Evolutionary conservation across 2,888 invertebrate species (phyloP).

Genomic region (Cerceris rybyensis): DNA sequence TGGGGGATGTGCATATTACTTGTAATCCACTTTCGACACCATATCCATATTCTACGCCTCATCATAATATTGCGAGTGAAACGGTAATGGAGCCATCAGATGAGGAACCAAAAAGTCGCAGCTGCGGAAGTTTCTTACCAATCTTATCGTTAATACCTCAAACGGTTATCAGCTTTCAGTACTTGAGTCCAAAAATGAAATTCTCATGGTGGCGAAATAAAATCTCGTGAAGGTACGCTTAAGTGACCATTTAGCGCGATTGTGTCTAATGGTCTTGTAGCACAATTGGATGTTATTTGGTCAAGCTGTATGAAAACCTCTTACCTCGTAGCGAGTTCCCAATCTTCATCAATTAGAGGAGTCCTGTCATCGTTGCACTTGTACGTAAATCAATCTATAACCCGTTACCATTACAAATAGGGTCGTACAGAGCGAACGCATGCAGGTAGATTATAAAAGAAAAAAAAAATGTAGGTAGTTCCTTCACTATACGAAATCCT

Average conservation of each 20-base stretch:
- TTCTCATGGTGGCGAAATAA: conserved; percentile 87
- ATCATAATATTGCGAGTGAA: conserved; percentile 57
- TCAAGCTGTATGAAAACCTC: conserved; percentile 56
- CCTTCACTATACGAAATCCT: conserved; percentile 29
- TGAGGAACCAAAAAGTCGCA: conserved; percentile 72
- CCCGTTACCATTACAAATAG: conserved; percentile 50
- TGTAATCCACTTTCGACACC: conserved; percentile 76
- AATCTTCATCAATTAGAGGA: conserved; percentile 63
- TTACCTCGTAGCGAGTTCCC: conserved; percentile 69
- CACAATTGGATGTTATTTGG: conserved; percentile 45
- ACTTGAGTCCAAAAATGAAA: conserved; percentile 83
- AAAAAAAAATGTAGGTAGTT: conserved; percentile 41
- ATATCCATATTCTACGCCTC: conserved; percentile 76
- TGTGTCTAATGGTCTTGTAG: conserved; percentile 38
- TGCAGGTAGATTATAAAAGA: conserved; percentile 40
- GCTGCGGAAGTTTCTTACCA: conserved; percentile 78
- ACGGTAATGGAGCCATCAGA: conserved; percentile 59
- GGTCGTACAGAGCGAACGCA: conserved; percentile 48
- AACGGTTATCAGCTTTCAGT: conserved; percentile 78
- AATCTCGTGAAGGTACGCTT: conserved; percentile 85
- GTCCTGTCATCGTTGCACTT: conserved; percentile 57
- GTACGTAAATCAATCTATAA: conserved; percentile 40
- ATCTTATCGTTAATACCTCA: conserved; percentile 78
- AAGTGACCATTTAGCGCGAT: conserved; percentile 61
- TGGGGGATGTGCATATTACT: conserved; percentile 72